Evolutionary conservation across 2,113 vertebrate genomes (phyloP).

Genomic region (Corythornis cristatus): DNA sequence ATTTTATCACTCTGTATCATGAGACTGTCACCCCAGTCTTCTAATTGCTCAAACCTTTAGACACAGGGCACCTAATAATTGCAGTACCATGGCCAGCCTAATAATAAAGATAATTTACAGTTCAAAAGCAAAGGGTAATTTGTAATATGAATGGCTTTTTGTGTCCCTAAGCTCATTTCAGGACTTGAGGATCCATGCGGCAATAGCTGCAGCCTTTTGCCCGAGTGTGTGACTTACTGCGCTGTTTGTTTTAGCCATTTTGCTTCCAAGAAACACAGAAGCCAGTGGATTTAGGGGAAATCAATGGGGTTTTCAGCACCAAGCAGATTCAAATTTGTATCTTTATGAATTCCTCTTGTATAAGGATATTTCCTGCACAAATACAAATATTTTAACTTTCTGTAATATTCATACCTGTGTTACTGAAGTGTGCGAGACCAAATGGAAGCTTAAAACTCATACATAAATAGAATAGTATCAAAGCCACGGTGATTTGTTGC

Average conservation of each 20-base stretch:
- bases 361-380: background rate
- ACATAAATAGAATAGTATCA: background rate
- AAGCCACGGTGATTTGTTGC: background rate
- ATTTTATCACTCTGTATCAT: constrained; percentile 75
- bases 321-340: background rate
- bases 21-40: constrained; percentile 62
- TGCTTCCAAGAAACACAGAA: background rate
- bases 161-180: constrained; percentile 61
- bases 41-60: constrained; percentile 79
- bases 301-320: background rate
- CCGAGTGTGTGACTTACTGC: constrained; percentile 18
- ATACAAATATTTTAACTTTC: background rate
- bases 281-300: constrained; percentile 12
- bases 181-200: constrained; percentile 23
- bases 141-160: constrained; percentile 69
- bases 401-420: background rate
- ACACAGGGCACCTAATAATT: constrained; percentile 78
- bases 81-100: constrained; percentile 68
- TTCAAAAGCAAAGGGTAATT: constrained; percentile 72
- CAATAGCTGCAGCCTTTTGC: background rate
- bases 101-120: constrained; percentile 82
- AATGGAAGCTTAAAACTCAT: background rate
- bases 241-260: constrained; percentile 22
- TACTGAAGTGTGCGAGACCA: background rate
- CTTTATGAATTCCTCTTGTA: background rate